Evolutionary conservation across 2,888 invertebrate species (phyloP), one percentile per base, ranked within the genome.

Genomic region (Cremastobaeus sp.): DNA sequence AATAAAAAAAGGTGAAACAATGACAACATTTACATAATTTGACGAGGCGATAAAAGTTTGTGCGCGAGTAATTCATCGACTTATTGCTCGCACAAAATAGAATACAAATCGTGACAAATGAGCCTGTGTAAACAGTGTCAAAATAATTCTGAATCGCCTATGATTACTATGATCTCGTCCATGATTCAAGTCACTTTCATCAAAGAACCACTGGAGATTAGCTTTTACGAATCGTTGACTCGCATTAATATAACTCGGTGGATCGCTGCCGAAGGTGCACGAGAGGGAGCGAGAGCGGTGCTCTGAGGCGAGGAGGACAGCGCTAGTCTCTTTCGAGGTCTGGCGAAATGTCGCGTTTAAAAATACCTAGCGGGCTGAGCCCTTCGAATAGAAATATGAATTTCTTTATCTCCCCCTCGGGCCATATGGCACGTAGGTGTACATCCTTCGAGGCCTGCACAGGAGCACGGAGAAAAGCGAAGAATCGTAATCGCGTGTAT

Each of bases 371-470:
- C 70, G 76, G 75, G 64, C 71, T 69, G 66, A 78, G 82, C 81
- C 82, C 82, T 82, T 81, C 80, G 77, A 81, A 76, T 83, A 80
- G 80, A 83, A 83, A 83, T 84, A 83, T 83, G 83, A 83, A 82
- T 83, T 83, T 84, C 81, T 83, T 81, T 83, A 83, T 83, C 81
- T 82, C 77, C 79, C 76, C 81, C 77, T 68, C 66, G 74, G 77
- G 80, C 82, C 83, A 83, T 80, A 83, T 83, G 84, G 83, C 79
- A 80, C 82, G 79, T 78, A 79, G 76, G 76, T 78, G 72, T 76
- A 68, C 76, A 77, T 78, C 75, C 74, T 79, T 78, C 79, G 71
- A 50, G 73, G 72, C 74, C 75, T 75, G 74, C 74, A 71, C 73
- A 76, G 74, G 77, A 76, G 76, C 79, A 78, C 70, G 78, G 78